Percentiles rank a stretch among this genome's conserved stretches.
phyloP scores from a whole-genome alignment of 2,888 invertebrate genomes.

The Cephus runcator region DNA sequence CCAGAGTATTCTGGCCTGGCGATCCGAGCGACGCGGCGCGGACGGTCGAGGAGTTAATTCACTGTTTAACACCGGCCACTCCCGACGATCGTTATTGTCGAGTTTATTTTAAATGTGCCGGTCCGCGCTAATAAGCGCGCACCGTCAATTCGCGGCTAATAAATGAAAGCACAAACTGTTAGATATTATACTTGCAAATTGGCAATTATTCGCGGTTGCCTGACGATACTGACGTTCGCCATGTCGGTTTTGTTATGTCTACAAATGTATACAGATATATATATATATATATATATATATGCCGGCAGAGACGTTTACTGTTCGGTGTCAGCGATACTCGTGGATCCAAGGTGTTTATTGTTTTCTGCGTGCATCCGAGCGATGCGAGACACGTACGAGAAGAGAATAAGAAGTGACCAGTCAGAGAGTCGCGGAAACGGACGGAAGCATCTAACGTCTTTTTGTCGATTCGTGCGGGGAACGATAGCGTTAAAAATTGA shows the following conservation, averaged over 20 bases:
- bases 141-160: slow-evolving; percentile 52
- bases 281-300: background rate
- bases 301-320: background rate
- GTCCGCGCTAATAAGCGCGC: slow-evolving; percentile 46
- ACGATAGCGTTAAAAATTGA: background rate
- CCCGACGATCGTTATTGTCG: slow-evolving; percentile 6
- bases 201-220: slow-evolving; percentile 42
- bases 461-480: background rate
- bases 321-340: background rate
- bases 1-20: background rate
- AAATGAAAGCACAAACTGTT: slow-evolving; percentile 51
- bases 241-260: background rate
- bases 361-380: background rate
- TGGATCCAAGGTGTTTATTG: background rate
- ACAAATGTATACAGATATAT: background rate
- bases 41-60: background rate
- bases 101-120: slow-evolving; percentile 41
- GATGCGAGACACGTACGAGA: background rate
- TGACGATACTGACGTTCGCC: background rate
- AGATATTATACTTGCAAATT: slow-evolving; percentile 58
- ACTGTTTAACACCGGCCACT: slow-evolving; percentile 9
- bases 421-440: background rate
- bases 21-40: background rate
- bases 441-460: background rate
- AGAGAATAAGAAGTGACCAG: background rate